phyloP scores from a whole-genome alignment of 2,113 vertebrate genomes.

The Chaetodon auriga region DNA sequence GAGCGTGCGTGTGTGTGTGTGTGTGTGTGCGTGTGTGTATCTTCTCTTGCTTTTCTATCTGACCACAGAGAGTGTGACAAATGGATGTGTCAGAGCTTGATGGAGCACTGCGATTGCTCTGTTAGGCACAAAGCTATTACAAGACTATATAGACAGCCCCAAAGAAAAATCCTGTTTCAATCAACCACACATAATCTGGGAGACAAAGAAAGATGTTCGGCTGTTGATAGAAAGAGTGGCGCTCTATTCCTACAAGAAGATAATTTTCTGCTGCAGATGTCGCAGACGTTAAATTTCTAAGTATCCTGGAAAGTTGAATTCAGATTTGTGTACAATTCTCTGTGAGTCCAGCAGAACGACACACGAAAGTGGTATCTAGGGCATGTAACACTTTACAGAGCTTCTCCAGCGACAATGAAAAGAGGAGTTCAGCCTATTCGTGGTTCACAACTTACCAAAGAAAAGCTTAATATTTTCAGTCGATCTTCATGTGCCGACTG shows the following conservation, averaged over 20 bases:
- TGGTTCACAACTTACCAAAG: not conserved
- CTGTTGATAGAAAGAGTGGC: conserved; percentile 58
- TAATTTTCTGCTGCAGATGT: not conserved
- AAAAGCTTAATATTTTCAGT: not conserved
- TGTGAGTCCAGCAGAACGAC: not conserved
- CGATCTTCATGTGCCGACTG: not conserved
- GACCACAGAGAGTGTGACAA: conserved; percentile 81
- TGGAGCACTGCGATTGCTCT: conserved; percentile 80
- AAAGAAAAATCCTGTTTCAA: conserved; percentile 81
- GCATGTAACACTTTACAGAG: not conserved
- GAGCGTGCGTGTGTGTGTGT: conserved; percentile 26
- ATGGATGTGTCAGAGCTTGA: conserved; percentile 82
- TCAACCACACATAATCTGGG: conserved; percentile 76
- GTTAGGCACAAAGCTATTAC: conserved; percentile 80
- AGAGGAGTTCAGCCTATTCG: not conserved
- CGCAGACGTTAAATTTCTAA: too few species aligned
- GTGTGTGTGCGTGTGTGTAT: conserved; percentile 40
- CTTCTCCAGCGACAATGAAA: not conserved
- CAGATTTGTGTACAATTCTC: conserved; percentile 28
- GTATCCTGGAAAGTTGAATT: conserved; percentile 1
- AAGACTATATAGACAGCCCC: conserved; percentile 76
- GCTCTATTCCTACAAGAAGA: conserved; percentile 8
- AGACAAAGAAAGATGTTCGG: conserved; percentile 71
- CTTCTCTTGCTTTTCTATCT: conserved; percentile 72
- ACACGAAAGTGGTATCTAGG: not conserved